Evolutionary conservation across 2,113 vertebrate genomes (phyloP), one percentile per base, ranked within the genome.

Genomic region (Lipophrys pholis): DNA sequence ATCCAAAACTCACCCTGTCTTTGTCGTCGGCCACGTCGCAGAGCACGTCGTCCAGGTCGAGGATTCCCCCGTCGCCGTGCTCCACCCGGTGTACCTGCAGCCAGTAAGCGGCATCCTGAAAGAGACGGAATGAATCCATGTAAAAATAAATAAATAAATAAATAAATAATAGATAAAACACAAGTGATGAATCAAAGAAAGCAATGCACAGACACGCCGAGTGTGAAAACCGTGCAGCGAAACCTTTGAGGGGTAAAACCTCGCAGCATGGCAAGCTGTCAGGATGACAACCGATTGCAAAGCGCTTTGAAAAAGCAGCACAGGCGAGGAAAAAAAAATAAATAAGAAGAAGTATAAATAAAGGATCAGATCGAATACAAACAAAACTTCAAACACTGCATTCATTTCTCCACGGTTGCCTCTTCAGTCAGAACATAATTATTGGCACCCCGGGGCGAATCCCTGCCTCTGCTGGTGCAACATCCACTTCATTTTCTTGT

Each of bases 11-110:
- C 93, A 99, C 97, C 83, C 95, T 84, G 92, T 99, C 97, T 90
- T 98, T 98, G 84, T 99, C 97, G 55, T 99, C 97, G 0, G 95
- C 97, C 54, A 99, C 97, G 3, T 98, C 97, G 69, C 96, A 97
- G 9, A 99, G 95, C 40, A 95, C 96, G 48, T 99, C 97, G 36
- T 99, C 97, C 0, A 96, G 91, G 81, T 99, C 97, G 5, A 99
- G 85, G 78, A 99, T 99, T 5, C 97, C 97, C 15, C 97, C 97
- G 46, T 99, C 97, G 0, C 97, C 93, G 0, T 98, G 97, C 72
- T 99, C 97, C 75, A 99, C 51, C 0, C 96, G 94, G 77, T 98
- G 96, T 0, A 99, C 97, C 85, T 97, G 96, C 85, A 99, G 94
- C 97, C 97, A 99, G 80, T 99, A 99, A 78, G 81, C 94, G 5